Percentiles rank a stretch among this genome's conserved stretches.
These are phyloP conservation scores for Habrosyne pyritoides DNA, from an alignment of 2,888 invertebrate species.

Conservation along the genomic window DNA sequence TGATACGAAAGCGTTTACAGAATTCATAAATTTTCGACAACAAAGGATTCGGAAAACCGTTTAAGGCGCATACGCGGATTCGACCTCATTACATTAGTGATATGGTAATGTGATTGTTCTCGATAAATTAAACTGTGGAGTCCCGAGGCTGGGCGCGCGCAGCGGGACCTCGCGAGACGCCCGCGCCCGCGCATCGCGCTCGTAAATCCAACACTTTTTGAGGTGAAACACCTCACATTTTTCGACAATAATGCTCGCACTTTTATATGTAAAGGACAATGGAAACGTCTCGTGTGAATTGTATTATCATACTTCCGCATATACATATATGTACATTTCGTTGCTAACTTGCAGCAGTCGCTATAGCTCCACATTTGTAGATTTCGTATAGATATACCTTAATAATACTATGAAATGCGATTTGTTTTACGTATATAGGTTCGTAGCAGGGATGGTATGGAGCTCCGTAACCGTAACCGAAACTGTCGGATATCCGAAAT, in stretches of 20 bases:
- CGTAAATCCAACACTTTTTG: constrained; percentile 42
- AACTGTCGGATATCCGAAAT: too few species aligned
- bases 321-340: background rate
- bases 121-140: constrained; percentile 75
- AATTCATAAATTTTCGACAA: constrained; percentile 77
- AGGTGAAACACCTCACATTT: constrained; percentile 73
- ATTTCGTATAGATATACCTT: too few species aligned
- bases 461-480: too few species aligned
- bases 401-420: too few species aligned
- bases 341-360: too few species aligned
- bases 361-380: too few species aligned
- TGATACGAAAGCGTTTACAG: constrained; percentile 68
- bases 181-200: constrained; percentile 58
- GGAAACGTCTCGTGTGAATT: constrained; percentile 10
- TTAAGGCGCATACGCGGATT: constrained; percentile 76
- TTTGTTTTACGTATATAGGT: too few species aligned
- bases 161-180: constrained; percentile 62
- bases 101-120: constrained; percentile 82
- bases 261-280: constrained; percentile 43
- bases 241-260: constrained; percentile 61
- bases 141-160: constrained; percentile 57
- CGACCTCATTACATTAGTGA: constrained; percentile 78
- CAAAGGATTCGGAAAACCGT: constrained; percentile 79
- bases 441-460: too few species aligned
- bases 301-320: background rate